Evolutionary conservation across 2,888 invertebrate species (phyloP).

Genomic region (Azorinus chamasolen): DNA sequence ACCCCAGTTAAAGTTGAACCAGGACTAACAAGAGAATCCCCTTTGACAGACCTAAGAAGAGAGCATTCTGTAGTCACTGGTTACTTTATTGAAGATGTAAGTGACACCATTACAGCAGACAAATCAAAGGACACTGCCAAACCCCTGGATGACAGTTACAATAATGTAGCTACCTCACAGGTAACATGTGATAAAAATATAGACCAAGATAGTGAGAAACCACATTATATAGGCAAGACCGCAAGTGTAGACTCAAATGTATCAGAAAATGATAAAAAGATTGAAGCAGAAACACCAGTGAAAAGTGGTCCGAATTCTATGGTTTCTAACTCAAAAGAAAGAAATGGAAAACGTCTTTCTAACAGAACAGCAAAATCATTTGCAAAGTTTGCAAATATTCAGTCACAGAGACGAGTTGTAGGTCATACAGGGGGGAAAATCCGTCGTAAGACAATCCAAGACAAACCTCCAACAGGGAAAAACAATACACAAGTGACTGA

Average conservation of each 20-base stretch:
- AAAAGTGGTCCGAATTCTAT: background rate
- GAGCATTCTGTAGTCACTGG: slow-evolving; percentile 32
- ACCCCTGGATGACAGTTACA: too few species aligned
- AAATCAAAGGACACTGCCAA: too few species aligned
- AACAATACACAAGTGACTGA: slow-evolving; percentile 20
- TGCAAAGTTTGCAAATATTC: slow-evolving; percentile 50
- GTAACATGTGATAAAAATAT: background rate
- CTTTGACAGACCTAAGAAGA: background rate
- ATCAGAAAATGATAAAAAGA: too few species aligned
- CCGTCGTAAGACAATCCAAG: background rate
- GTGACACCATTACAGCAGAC: background rate
- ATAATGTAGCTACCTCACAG: too few species aligned
- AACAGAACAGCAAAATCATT: slow-evolving; percentile 51
- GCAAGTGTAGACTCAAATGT: too few species aligned
- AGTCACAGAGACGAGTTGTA: slow-evolving; percentile 19
- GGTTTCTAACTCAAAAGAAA: slow-evolving; percentile 8
- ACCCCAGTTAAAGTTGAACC: background rate
- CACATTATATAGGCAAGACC: too few species aligned
- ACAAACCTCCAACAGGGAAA: slow-evolving; percentile 35
- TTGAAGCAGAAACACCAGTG: too few species aligned
- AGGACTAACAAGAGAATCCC: background rate
- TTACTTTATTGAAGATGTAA: slow-evolving; percentile 42
- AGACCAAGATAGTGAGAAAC: background rate
- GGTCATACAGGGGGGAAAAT: background rate
- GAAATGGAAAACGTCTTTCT: slow-evolving; percentile 36